Evolutionary conservation across 2,888 invertebrate genomes (phyloP).

Genomic region (Mythimna lalbum): DNA sequence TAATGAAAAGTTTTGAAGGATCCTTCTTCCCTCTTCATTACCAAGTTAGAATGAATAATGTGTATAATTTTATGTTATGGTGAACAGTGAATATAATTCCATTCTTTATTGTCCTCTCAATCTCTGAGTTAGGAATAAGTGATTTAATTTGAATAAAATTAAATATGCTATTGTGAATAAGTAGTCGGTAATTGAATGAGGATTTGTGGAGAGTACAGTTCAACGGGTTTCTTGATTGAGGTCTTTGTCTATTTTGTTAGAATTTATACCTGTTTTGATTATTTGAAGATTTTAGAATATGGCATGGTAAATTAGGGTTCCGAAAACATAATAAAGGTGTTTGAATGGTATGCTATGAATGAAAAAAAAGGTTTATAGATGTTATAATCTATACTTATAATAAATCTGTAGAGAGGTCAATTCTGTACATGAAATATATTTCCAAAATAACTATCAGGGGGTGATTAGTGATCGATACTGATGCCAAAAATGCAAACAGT

Average conservation of each 20-base stretch:
- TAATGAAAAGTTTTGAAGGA: slow-evolving; percentile 68
- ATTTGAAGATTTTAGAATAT: not conserved
- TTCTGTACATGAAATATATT: too few relatives aligned
- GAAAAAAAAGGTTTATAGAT: too few relatives aligned
- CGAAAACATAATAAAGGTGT: not conserved
- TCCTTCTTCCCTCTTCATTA: slow-evolving; percentile 58
- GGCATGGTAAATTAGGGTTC: not conserved
- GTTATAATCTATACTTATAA: too few relatives aligned
- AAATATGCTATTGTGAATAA: slow-evolving; percentile 42
- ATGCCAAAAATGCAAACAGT: too few relatives aligned
- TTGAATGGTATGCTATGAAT: too few relatives aligned
- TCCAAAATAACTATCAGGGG: too few relatives aligned
- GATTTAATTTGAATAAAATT: slow-evolving; percentile 56
- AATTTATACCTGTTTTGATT: not conserved
- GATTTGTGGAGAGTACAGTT: slow-evolving; percentile 24
- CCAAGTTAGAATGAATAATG: slow-evolving; percentile 65
- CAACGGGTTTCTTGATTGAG: not conserved
- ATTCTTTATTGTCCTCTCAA: slow-evolving; percentile 57
- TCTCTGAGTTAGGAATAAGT: slow-evolving; percentile 49
- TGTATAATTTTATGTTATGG: slow-evolving; percentile 64
- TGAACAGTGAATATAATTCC: slow-evolving; percentile 57
- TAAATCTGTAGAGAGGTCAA: too few relatives aligned
- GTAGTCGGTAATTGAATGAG: not conserved
- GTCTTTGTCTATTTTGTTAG: not conserved
- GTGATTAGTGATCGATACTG: too few relatives aligned